A percentile compares a stretch with the other conserved stretches of the same genome.
Conservation (phyloP, 2,797 vertebrate species). For the Tangara arthus region DNA sequence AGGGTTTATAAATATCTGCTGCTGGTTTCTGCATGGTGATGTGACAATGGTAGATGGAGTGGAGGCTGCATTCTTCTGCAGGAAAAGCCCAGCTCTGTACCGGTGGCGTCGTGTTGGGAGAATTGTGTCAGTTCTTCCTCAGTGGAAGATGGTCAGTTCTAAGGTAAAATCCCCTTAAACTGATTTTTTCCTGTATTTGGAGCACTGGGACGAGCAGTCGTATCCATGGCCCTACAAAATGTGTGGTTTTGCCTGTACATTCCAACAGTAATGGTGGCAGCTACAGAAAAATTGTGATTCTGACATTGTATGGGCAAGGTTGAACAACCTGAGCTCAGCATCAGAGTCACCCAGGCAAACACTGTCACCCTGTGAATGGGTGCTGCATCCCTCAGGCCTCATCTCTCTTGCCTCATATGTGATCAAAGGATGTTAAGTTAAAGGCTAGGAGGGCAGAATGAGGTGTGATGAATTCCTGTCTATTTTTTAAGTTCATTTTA, state of each 20-base stretch:
- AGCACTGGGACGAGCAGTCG: background rate
- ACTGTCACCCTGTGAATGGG: background rate
- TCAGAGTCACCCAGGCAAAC: background rate
- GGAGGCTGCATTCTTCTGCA: background rate
- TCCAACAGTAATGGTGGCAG: too few species aligned
- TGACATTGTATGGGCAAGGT: background rate
- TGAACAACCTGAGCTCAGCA: background rate
- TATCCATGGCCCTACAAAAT: background rate
- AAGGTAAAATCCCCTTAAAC: background rate
- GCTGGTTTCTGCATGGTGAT: background rate
- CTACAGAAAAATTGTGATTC: background rate
- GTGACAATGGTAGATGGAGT: background rate
- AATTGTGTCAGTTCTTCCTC: background rate
- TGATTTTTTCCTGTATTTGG: background rate
- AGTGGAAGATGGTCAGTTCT: background rate
- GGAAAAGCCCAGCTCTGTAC: background rate
- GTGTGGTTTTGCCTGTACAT: background rate
- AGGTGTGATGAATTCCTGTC: background rate
- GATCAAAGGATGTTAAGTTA: accelerated
- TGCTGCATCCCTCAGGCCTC: background rate
- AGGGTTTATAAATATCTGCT: background rate
- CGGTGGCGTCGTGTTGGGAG: accelerated
- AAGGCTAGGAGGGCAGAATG: background rate
- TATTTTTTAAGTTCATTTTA: background rate
- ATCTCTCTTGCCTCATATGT: background rate